Percentiles rank a stretch among this genome's conserved stretches.
phyloP scores from a whole-genome alignment of 2,888 invertebrate species.

The Metellina segmentata region DNA sequence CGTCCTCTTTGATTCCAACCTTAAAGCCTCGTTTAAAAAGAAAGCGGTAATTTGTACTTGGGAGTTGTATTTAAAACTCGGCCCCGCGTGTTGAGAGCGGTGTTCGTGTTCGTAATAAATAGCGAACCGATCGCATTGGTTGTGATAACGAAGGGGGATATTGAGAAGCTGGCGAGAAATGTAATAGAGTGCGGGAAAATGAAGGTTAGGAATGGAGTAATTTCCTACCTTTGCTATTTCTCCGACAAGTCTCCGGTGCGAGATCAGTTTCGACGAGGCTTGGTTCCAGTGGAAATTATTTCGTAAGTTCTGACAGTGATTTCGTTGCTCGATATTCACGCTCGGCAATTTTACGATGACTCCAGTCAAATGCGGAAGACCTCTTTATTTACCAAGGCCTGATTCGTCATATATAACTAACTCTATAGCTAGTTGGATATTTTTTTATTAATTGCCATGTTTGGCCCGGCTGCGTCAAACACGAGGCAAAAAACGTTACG shows the following conservation, averaged over 20 bases:
- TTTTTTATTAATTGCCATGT: too few species aligned
- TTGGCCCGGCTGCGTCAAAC: too few species aligned
- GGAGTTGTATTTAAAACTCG: conserved; percentile 32
- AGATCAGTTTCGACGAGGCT: too few species aligned
- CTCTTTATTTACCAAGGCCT: too few species aligned
- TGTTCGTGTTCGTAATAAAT: conserved; percentile 46
- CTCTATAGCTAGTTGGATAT: too few species aligned
- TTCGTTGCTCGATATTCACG: too few species aligned
- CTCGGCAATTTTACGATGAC: too few species aligned
- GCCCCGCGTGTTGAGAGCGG: background rate
- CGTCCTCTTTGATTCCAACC: background rate
- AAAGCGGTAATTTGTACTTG: conserved; percentile 51
- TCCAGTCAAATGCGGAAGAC: too few species aligned
- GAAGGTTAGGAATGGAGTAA: conserved; percentile 8
- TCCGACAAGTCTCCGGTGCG: background rate
- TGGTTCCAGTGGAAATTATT: too few species aligned
- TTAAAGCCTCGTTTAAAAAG: background rate
- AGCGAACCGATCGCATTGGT: conserved; percentile 24
- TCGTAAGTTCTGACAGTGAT: too few species aligned
- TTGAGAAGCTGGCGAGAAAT: conserved; percentile 13
- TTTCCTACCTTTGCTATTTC: conserved; percentile 4
- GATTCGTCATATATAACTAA: too few species aligned
- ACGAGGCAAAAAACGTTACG: too few species aligned
- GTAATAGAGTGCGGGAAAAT: background rate
- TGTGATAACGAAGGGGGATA: conserved; percentile 29